Base-by-base conservation (phyloP, 2,797 vertebrate species). In the Nannoperca obscura region DNA sequence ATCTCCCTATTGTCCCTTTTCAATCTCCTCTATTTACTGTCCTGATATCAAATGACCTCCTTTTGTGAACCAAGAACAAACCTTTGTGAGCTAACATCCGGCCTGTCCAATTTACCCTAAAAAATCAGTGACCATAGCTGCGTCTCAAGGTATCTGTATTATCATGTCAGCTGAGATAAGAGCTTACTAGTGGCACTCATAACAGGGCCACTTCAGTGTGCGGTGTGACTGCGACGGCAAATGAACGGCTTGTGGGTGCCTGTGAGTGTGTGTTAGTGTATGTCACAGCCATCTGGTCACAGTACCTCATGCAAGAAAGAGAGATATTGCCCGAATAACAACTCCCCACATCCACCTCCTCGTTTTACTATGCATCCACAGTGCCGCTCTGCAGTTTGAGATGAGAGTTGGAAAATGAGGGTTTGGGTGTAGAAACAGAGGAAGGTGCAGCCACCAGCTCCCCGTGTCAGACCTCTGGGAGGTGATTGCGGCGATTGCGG, bases 401-500 rank as follows among this genome's bases (percentile, higher is more conserved):
- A 82, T 78, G 84, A 86, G 71, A 63, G 69, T 58, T 71, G 63
- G 59, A 36, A 49, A 74, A 66, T 47, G 32, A 65, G 69, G 30
- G 27, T 72, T 24, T 81, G 68, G 55, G 7, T 44, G 4, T 15
- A 27, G 67, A 49, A 71, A 55, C 22, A 74, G 17, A 75, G 52
- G 53, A 78, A 47, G 66, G 65, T 12, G 47, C 47, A 59, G 76
- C 61, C 15, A 50, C 69, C 27, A 19, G 27, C 40, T 5, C 12
- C 22, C 53, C 1, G 79, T 24, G 61, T 93, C 95, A 98, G 95
- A 80, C 96, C 92, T 94, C 95, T 2, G 95, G 95, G 78, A 96
- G 89, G 81, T 98, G 97, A 81, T 98, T 97, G 58, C 98, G 96
- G 76, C 97, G 95, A 84, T 98, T 99, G 77, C 98, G 96, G 92